phyloP scores from a whole-genome alignment of 2,888 invertebrate species.

The Hybos culiciformis region DNA sequence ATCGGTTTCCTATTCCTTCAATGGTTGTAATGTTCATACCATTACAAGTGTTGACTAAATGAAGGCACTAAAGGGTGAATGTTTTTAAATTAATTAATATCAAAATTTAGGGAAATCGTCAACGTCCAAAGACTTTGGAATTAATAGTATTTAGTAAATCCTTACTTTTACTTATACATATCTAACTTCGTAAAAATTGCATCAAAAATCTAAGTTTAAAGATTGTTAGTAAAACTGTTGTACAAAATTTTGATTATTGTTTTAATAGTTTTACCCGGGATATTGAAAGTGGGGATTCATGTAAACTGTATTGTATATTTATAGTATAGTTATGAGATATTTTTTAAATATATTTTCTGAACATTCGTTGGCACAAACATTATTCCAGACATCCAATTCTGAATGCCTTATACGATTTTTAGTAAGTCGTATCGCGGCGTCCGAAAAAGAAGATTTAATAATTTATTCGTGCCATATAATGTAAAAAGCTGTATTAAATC shows the following conservation, averaged over 20 bases:
- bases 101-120: background rate
- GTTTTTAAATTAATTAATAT: background rate
- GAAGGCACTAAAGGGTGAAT: slow-evolving; percentile 41
- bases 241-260: background rate
- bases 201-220: background rate
- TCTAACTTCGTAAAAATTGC: background rate
- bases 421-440: too few relatives aligned
- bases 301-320: background rate
- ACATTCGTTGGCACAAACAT: too few relatives aligned
- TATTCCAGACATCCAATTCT: too few relatives aligned
- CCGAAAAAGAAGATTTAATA: too few relatives aligned
- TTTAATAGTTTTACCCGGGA: background rate
- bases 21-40: slow-evolving; percentile 56
- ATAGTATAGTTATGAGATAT: too few relatives aligned
- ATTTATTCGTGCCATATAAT: too few relatives aligned
- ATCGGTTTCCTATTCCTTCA: slow-evolving; percentile 56
- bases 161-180: too few relatives aligned
- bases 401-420: too few relatives aligned
- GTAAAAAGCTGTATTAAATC: too few relatives aligned
- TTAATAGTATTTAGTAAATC: background rate
- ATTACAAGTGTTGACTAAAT: slow-evolving; percentile 47
- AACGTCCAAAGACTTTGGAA: too few relatives aligned
- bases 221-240: background rate
- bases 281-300: background rate
- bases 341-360: too few relatives aligned